These are phyloP conservation scores for Leptocoma aspasia DNA, from an alignment of 2,113 vertebrate genomes.

Conservation along the genomic window DNA sequence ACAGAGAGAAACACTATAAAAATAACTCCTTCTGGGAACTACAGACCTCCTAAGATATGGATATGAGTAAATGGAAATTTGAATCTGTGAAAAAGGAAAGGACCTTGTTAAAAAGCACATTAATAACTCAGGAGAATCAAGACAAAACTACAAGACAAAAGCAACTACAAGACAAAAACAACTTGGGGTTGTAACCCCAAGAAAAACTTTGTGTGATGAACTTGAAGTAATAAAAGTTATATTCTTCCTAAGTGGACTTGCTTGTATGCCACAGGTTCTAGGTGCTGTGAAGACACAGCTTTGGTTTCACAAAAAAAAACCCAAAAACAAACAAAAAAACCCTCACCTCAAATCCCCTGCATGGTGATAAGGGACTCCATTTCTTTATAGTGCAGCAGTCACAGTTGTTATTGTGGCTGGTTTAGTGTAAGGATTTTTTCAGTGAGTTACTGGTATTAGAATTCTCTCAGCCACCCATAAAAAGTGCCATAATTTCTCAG, in stretches of 20 bases:
- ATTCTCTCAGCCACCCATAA: not conserved
- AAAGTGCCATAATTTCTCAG: not conserved
- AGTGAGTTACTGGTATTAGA: not conserved
- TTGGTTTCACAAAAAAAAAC: not conserved
- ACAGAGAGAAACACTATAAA: not conserved
- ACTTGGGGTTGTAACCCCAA: not conserved
- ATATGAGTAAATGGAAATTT: slow-evolving; percentile 14
- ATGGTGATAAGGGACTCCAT: not conserved
- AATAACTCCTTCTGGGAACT: not conserved
- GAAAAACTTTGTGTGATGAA: not conserved
- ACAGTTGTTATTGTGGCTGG: not conserved
- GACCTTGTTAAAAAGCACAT: not conserved
- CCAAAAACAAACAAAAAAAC: no score
- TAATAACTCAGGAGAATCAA: slow-evolving; percentile 1
- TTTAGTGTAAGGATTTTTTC: not conserved
- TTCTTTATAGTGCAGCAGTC: not conserved
- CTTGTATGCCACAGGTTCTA: not conserved
- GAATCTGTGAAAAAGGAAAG: not conserved
- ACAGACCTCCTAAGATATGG: not conserved
- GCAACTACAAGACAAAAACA: no score
- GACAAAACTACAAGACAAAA: not conserved
- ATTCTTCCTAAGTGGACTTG: not conserved
- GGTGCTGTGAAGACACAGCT: not conserved
- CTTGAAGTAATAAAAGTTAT: not conserved
- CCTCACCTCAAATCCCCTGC: not conserved